These are phyloP conservation scores for Nomada fabriciana DNA, from an alignment of 2,888 invertebrate species.

Conservation along the genomic window DNA sequence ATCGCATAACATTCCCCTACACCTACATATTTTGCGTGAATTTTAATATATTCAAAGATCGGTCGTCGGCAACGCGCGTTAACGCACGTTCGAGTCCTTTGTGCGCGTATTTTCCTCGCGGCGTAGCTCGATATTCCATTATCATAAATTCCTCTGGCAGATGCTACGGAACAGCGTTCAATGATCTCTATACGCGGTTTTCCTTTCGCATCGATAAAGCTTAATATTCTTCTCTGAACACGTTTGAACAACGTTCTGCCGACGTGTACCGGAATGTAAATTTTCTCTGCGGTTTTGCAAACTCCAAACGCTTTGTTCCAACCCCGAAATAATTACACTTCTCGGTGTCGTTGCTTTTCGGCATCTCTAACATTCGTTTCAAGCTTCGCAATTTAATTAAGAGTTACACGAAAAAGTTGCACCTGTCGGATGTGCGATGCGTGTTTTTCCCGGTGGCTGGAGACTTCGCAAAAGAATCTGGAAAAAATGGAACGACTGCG, in stretches of 20 bases:
- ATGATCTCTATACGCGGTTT: constrained; percentile 5
- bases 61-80: not conserved
- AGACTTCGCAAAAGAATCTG: not conserved
- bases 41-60: constrained; percentile 53
- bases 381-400: constrained; percentile 9
- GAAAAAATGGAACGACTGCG: not conserved
- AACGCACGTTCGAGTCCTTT: constrained; percentile 31
- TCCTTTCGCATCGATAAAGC: not conserved
- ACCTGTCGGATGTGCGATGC: not conserved
- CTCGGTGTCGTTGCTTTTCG: not conserved
- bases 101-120: constrained; percentile 38
- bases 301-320: too few species aligned
- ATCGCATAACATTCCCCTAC: not conserved
- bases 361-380: not conserved
- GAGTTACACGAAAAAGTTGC: not conserved
- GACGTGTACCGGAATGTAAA: too few species aligned
- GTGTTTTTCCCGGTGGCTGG: not conserved
- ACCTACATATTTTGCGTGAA: constrained; percentile 6
- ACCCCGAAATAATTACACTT: not conserved
- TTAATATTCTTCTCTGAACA: not conserved
- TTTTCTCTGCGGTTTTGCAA: too few species aligned
- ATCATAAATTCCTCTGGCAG: constrained; percentile 30
- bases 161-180: constrained; percentile 6
- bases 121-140: constrained; percentile 39
- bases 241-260: too few species aligned